Evolutionary conservation across 2,888 invertebrate species (phyloP), one percentile per base, ranked within the genome.

Genomic region (Euzetes globulus): DNA sequence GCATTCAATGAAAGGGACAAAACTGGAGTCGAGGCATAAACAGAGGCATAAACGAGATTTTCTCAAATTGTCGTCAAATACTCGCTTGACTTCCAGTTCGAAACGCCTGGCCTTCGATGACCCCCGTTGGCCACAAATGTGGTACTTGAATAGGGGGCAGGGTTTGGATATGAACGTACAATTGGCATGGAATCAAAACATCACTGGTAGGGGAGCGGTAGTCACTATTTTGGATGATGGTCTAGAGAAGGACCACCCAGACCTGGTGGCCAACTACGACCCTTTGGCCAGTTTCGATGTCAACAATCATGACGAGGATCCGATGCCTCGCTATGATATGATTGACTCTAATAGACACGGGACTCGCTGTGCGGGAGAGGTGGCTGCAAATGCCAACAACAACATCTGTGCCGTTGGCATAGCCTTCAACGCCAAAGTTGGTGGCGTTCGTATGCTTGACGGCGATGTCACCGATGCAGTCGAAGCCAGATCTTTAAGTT

Each of bases 391-490:
- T 33, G 91, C 94, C 4, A 90, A 94, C 82, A 95, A 95, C 83
- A 84, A 86, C 71, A 89, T 90, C 47, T 99, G 99, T 83, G 93
- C 94, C 60, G 92, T 98, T 9, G 99, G 98, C 25, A 92, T 99
- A 58, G 98, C 99, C 0, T 96, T 88, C 82, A 92, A 93, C 72
- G 95, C 98, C 70, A 91, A 90, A 80, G 95, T 99, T 79, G 95
- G 95, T 83, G 94, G 97, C 78, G 96, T 97, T n/a, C 87, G 96
- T 68, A 97, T 97, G 96, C 83, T 98, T 80, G 96, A 97, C 81
- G 97, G 97, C 41, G 95, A 98, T 83, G 98, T 99, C 74, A 99
- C 98, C 0, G 99, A 99, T 83, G 95, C 95, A 0, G 97, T 99
- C 13, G 99, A 99, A 84, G 97, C 98, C 1, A 87, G 92, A 77